Base-by-base conservation (phyloP, 2,797 vertebrate species). In the Gorsachius magnificus region DNA sequence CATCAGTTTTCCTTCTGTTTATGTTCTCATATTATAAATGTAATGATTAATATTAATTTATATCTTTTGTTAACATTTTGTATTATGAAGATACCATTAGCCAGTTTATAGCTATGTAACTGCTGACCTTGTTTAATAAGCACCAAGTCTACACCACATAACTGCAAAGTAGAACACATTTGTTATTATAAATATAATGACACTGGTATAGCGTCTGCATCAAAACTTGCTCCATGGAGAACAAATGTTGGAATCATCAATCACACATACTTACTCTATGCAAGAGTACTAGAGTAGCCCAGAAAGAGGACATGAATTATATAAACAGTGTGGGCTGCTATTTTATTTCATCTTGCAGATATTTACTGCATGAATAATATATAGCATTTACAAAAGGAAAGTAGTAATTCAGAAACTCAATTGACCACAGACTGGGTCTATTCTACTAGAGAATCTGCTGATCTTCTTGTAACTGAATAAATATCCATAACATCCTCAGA, bases 341-440 rank as follows among this genome's bases (percentile, higher is more conserved):
- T 78, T 92, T 91, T 94, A 88, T 93, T 95, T 95, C 60, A 75
- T 78, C 81, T 83, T 83, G 50, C 41, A 78, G 76, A 41, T 93
- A 92, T 92, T 93, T 94, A 74, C 60, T 84, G 28, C 41, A 61
- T 93, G 53, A 83, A 83, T 89, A 83, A 93, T 68, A 72, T 69
- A 58, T 26, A 76, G 11, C 24, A 74, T 76, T 93, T 76, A 86
- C n/a, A 94, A 89, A 89, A 83, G 11, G 19, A 89, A 88, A 69
- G 36, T 4, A 85, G 8, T 48, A 50, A 91, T 83, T 79, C 14
- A 86, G 75, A 95, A 84, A 46, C 25, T 81, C 54, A 71, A 12
- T 71, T 89, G 75, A 83, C 58, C 77, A 78, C 28, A 74, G 53
- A 63, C 15, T 31, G 24, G 10, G 29, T 17, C 35, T 86, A 35